Evolutionary conservation across 64 coral and sea anemone species (phyloP), one percentile per base, ranked within the genome.

Genomic region (Actinia equina): DNA sequence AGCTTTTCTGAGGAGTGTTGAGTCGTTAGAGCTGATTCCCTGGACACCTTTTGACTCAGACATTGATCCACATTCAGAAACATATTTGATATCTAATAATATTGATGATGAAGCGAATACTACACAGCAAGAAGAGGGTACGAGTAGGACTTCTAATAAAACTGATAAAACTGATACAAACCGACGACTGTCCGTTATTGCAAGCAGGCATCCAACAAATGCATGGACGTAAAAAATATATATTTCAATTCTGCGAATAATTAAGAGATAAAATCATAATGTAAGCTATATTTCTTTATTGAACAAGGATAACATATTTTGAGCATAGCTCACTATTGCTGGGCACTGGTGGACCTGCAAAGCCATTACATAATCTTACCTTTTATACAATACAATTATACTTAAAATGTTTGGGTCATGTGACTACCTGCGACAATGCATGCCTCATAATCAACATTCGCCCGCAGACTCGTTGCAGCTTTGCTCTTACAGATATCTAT

Each of bases 31-130:
- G 52, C 85, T 97, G 1, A 85, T 97, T 61, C 88, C 88, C 0
- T 97, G 94, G 94, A 91, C 88, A 19, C 91, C 94, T 3, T 92
- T 77, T 62, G 80, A 88, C 20, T 71, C 27, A 27, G 86, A 88
- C 16, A 88, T 76, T 46, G 26, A 44, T 70, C 62, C 62, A 23
- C 62, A 23, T 8, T 71, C 85, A 43, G 86, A 88, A 22, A 64
- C 62, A 8, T 77, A 49, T 53, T 74, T 74, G 26, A 41, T 46
- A 3, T 7, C 46, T 0, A 78, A 77, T 43, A 89, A 84, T 57
- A 84, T 45, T 17, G 76, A 84, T 53, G 64, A 89, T 18, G 44
- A 16, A 53, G 88, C 45, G 18, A 59, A 89, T 42, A 7, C 20
- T 4, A 45, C 69, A 14, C 23, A 14, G 9, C 69, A 74, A 15